Conservation (phyloP, 2,888 invertebrate species). For the Limnephilus rhombicus region DNA sequence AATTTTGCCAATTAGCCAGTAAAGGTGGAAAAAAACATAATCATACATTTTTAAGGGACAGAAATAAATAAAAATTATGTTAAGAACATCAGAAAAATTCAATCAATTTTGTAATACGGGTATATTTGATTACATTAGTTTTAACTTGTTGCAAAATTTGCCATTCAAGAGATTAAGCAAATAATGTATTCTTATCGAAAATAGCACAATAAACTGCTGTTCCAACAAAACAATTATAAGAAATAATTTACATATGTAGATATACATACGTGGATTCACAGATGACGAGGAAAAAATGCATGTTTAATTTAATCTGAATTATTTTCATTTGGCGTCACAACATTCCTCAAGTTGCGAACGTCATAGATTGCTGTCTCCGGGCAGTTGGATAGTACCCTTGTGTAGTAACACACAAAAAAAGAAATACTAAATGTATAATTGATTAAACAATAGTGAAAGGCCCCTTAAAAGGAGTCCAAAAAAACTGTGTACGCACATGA, state of each 20-base stretch:
- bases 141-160: not conserved
- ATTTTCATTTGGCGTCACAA: not conserved
- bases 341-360: not conserved
- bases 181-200: not conserved
- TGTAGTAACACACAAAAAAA: not conserved
- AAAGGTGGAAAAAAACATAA: no score
- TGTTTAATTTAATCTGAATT: not conserved
- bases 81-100: not conserved
- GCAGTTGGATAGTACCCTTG: not conserved
- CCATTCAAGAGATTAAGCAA: not conserved
- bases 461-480: no score
- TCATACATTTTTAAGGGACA: no score
- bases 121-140: not conserved
- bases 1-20: no score
- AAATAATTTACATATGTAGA: not conserved
- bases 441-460: no score
- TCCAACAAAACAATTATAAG: constrained; percentile 28
- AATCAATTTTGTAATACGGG: not conserved
- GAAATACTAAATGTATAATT: no score
- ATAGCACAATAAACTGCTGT: not conserved
- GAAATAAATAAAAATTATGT: not conserved
- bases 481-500: no score
- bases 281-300: not conserved
- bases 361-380: not conserved
- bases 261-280: not conserved